Evolutionary conservation across 2,113 vertebrate species (phyloP), one percentile per base, ranked within the genome.

Genomic region (Amblyornis subalaris): DNA sequence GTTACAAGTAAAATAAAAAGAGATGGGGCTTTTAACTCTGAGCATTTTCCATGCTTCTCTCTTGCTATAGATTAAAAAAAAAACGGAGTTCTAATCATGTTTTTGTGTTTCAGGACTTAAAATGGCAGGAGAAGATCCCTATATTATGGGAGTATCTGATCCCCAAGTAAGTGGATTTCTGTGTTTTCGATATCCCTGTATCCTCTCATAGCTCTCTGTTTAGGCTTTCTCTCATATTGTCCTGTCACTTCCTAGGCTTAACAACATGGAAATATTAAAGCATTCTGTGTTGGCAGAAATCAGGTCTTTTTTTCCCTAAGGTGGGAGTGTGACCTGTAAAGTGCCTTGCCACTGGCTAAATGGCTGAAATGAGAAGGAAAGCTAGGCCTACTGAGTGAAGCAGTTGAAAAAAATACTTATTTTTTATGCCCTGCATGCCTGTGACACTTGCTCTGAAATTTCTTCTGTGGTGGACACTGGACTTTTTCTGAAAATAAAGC

Each of bases 41-140:
- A 67, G 23, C 0, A 0, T 36, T 81, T 95, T 81, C 57, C 21
- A 60, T 10, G 21, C 36, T 84, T 73, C 21, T 74, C 10, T 86
- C 3, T 67, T 93, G 44, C 4, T 67, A 18, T 53, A 6, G 9
- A 23, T 20, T 70, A 22, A 15, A 16, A 17, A n/a, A 38, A 47
- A 72, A 73, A 77, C 3, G 12, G 24, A 64, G 6, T 80, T 83
- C 55, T 93, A 42, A 91, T 75, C 1, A 7, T 61, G 26, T 9
- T 57, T 94, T 86, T 95, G 33, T 94, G 23, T 97, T 94, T 93
- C 93, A 98, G 97, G 91, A 95, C 72, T 92, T 95, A 97, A 94
- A 90, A 98, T 98, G 98, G 97, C 97, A 51, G 97, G 96, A 93
- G 97, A 98, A 40, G 97, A 97, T 92, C 75, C 96, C 7, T 98